Evolutionary conservation across 2,797 vertebrate genomes (phyloP).

Genomic region (Xenentodon cancila): DNA sequence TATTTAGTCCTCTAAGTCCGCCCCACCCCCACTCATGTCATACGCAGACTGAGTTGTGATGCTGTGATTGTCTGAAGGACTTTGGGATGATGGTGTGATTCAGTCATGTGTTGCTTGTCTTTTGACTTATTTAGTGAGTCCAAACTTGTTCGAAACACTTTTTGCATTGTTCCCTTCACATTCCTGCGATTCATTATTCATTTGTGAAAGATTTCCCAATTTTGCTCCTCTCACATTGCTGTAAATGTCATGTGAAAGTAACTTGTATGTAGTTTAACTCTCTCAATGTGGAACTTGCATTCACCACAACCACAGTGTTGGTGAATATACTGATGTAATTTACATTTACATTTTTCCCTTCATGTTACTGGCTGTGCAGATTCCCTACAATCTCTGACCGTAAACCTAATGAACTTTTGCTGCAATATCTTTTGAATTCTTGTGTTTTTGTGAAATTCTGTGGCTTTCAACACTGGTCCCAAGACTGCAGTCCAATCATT

Average conservation of each 20-base stretch:
- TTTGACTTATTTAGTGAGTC: conserved; percentile 6
- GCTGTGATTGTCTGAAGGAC: conserved; percentile 61
- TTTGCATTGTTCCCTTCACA: conserved; percentile 19
- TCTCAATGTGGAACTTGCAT: no score
- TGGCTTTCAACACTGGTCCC: conserved; percentile 6
- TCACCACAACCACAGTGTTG: no score
- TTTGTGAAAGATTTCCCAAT: conserved; percentile 22
- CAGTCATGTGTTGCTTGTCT: conserved; percentile 37
- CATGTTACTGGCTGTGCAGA: neutral
- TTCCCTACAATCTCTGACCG: neutral
- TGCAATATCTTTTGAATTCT: conserved; percentile 13
- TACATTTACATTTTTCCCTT: conserved; percentile 3
- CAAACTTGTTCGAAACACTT: neutral
- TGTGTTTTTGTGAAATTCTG: conserved; percentile 30
- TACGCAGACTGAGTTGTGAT: conserved; percentile 21
- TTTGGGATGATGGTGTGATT: conserved; percentile 66
- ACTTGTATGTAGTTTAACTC: conserved; percentile 11
- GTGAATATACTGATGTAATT: neutral
- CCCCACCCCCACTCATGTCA: conserved; percentile 33
- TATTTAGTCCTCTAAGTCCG: conserved; percentile 39
- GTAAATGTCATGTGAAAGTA: conserved; percentile 28
- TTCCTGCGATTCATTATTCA: conserved; percentile 29
- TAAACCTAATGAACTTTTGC: conserved; percentile 1
- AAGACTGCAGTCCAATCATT: conserved; percentile 9
- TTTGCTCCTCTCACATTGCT: conserved; percentile 9